These are phyloP conservation scores for Toxostoma redivivum DNA, from an alignment of 2,113 vertebrate genomes.

Conservation along the genomic window DNA sequence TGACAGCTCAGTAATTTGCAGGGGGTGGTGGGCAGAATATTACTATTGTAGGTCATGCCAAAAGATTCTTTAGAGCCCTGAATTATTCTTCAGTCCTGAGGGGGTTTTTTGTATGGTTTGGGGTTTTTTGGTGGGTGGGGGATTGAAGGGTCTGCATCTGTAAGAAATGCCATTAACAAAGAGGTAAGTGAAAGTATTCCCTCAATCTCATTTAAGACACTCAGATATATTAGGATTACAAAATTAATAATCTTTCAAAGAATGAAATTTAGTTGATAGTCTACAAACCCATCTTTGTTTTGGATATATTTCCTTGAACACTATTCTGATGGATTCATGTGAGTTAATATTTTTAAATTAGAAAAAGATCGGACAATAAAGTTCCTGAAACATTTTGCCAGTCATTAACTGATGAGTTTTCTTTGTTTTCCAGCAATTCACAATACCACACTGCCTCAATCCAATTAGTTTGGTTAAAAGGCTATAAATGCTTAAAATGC, in stretches of 20 bases:
- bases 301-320: not conserved
- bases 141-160: accelerated
- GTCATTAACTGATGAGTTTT: not conserved
- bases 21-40: not conserved
- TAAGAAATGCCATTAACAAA: not conserved
- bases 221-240: not conserved
- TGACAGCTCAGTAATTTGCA: not conserved
- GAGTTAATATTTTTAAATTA: constrained; percentile 18
- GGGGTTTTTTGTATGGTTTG: accelerated
- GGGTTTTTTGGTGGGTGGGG: too few relatives aligned
- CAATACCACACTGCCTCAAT: not conserved
- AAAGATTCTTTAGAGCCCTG: not conserved
- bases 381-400: not conserved
- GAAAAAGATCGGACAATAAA: not conserved
- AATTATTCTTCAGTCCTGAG: not conserved
- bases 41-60: not conserved
- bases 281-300: not conserved
- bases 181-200: not conserved
- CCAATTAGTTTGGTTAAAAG: constrained; percentile 31
- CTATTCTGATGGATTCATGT: not conserved
- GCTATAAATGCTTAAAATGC: not conserved
- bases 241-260: not conserved
- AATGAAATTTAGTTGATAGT: not conserved
- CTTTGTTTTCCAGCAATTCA: not conserved
- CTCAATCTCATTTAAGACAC: not conserved